These are phyloP conservation scores for Antrozous pallidus DNA, from an alignment of 2,797 vertebrate species.

Conservation along the genomic window DNA sequence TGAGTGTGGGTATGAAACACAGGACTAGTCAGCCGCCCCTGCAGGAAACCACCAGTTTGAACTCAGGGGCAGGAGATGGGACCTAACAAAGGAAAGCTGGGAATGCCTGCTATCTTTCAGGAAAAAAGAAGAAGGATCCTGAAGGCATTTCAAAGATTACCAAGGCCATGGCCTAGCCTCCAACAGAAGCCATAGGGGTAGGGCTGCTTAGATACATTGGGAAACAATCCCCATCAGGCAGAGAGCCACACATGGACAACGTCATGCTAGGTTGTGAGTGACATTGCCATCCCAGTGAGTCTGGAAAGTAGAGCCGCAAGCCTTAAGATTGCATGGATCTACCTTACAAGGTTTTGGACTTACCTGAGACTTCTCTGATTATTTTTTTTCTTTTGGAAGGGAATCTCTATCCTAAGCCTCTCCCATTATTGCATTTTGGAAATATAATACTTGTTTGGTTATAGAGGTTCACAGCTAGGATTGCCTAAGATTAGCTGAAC, in stretches of 20 bases:
- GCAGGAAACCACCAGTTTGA: neutral
- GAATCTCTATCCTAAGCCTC: fast-evolving
- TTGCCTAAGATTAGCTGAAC: neutral
- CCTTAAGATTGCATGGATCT: neutral
- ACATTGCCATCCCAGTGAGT: neutral
- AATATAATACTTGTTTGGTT: neutral
- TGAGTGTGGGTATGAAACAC: neutral
- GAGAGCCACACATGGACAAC: fast-evolving
- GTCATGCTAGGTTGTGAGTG: too few relatives aligned
- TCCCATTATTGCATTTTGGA: neutral
- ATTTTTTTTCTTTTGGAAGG: neutral
- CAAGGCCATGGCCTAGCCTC: neutral
- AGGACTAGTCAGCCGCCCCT: neutral
- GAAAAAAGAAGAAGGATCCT: neutral
- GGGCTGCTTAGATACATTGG: neutral
- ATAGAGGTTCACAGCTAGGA: neutral
- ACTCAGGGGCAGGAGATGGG: neutral
- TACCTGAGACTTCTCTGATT: neutral
- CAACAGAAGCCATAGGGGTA: neutral
- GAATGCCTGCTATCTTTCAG: neutral
- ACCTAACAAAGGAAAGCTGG: neutral
- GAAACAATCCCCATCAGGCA: fast-evolving
- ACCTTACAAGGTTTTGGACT: neutral
- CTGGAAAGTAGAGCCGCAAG: neutral
- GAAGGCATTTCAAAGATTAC: neutral